Conservation (phyloP, 37 sponge, comb jelly and placozoan genomes). For the Diacarnus erythraeanus region DNA sequence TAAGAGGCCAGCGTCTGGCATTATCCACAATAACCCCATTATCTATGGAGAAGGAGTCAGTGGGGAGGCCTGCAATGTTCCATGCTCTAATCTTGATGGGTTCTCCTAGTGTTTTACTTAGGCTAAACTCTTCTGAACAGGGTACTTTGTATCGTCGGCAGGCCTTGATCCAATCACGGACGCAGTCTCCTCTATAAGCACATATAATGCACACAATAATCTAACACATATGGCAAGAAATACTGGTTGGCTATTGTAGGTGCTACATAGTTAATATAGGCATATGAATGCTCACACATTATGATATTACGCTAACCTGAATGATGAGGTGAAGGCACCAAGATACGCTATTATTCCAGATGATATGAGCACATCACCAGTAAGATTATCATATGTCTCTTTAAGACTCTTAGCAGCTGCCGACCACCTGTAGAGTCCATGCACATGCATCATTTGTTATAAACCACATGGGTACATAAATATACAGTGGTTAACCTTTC, state of each 20-base stretch:
- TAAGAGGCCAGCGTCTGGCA: conserved; percentile 98
- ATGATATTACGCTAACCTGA: conserved; percentile 6
- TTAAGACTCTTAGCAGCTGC: conserved; percentile 83
- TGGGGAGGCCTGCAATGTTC: conserved; percentile 98
- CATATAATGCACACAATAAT: not conserved
- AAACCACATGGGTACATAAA: not conserved
- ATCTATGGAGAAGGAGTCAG: conserved; percentile 95
- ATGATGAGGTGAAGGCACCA: conserved; percentile 97
- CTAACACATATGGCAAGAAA: not conserved
- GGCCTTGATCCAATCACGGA: conserved; percentile 77
- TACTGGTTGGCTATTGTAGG: too few species aligned
- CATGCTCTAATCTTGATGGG: conserved; percentile 99
- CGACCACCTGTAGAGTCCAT: conserved; percentile 69
- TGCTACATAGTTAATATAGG: not conserved
- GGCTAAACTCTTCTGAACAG: conserved; percentile 86
- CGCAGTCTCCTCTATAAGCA: conserved; percentile 27
- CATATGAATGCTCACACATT: not conserved
- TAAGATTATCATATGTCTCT: conserved; percentile 90
- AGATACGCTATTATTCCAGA: conserved; percentile 97
- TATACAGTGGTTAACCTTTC: conserved; percentile 40
- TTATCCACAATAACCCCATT: conserved; percentile 97
- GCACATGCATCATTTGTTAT: not conserved
- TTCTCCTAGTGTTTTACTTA: conserved; percentile 93
- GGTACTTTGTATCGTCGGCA: conserved; percentile 78
- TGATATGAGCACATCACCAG: conserved; percentile 95